These are phyloP conservation scores for Osmoderma eremita DNA, from an alignment of 2,888 invertebrate genomes.

Conservation along the genomic window DNA sequence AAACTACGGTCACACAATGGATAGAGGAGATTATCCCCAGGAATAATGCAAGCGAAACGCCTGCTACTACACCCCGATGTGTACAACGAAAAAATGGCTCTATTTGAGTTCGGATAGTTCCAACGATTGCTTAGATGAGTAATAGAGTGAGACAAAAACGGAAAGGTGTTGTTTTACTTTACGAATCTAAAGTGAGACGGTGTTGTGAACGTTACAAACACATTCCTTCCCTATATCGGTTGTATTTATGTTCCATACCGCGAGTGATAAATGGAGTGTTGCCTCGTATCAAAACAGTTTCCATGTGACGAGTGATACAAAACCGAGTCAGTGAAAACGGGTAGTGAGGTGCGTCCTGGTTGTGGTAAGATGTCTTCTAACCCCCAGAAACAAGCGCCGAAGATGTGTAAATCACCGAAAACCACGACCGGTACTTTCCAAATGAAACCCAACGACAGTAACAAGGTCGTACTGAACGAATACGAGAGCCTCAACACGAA, in stretches of 20 bases:
- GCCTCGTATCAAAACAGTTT: slow-evolving; percentile 12
- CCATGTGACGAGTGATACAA: slow-evolving; percentile 7
- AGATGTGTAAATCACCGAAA: slow-evolving; percentile 65
- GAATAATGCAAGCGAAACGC: slow-evolving; percentile 35
- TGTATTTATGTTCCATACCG: slow-evolving; percentile 26
- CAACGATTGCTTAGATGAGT: slow-evolving; percentile 20
- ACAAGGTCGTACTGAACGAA: slow-evolving; percentile 56
- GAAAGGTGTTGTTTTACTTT: slow-evolving; percentile 28
- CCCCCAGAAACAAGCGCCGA: slow-evolving; percentile 59
- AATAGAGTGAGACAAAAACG: slow-evolving; percentile 40
- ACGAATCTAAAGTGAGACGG: slow-evolving; percentile 22
- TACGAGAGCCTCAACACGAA: slow-evolving; percentile 63
- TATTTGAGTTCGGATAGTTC: slow-evolving; percentile 63
- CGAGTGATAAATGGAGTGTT: slow-evolving; percentile 21
- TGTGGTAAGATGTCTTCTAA: slow-evolving; percentile 61
- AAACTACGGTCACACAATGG: slow-evolving; percentile 34
- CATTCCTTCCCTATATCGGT: slow-evolving; percentile 31
- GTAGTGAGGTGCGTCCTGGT: slow-evolving; percentile 4
- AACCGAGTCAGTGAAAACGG: slow-evolving; percentile 29
- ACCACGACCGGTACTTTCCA: slow-evolving; percentile 47
- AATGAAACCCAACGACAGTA: slow-evolving; percentile 37
- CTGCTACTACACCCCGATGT: slow-evolving; percentile 23
- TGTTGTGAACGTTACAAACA: slow-evolving; percentile 24
- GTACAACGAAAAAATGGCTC: slow-evolving; percentile 60
- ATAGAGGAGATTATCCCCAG: slow-evolving; percentile 20